Conservation (phyloP, 2,113 vertebrate genomes). For the Neodon shergylaensis region DNA sequence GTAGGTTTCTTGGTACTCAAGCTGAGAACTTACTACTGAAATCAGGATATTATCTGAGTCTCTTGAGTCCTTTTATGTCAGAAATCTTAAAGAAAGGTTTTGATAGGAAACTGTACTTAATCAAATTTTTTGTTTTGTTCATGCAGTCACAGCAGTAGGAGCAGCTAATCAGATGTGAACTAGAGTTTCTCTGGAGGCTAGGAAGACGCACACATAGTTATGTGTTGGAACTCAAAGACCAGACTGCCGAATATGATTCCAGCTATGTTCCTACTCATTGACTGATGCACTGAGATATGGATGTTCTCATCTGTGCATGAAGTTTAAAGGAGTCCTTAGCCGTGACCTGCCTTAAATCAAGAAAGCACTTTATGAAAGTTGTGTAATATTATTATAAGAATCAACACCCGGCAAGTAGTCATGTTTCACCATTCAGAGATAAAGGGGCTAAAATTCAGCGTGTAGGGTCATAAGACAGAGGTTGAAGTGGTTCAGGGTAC, state of each 20-base stretch:
- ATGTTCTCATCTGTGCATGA: background rate
- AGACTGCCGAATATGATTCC: background rate
- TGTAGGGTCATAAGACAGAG: background rate
- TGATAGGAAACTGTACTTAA: background rate
- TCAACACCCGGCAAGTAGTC: background rate
- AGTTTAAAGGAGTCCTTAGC: background rate
- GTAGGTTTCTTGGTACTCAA: conserved; percentile 1
- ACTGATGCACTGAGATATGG: background rate
- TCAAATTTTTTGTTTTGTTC: background rate
- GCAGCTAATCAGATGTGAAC: background rate
- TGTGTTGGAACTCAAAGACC: background rate
- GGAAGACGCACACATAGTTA: background rate
- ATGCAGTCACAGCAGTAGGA: background rate
- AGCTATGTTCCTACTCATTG: background rate
- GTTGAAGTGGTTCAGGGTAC: background rate
- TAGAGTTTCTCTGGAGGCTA: background rate
- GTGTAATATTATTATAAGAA: background rate
- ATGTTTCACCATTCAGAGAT: background rate
- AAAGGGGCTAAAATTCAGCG: background rate
- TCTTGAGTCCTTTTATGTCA: conserved; percentile 2
- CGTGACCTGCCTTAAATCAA: background rate
- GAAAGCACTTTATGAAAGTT: background rate
- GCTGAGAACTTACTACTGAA: background rate
- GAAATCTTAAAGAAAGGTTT: background rate
- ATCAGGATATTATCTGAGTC: background rate